phyloP scores from a whole-genome alignment of 2,797 vertebrate species.

The Lacerta agilis region DNA sequence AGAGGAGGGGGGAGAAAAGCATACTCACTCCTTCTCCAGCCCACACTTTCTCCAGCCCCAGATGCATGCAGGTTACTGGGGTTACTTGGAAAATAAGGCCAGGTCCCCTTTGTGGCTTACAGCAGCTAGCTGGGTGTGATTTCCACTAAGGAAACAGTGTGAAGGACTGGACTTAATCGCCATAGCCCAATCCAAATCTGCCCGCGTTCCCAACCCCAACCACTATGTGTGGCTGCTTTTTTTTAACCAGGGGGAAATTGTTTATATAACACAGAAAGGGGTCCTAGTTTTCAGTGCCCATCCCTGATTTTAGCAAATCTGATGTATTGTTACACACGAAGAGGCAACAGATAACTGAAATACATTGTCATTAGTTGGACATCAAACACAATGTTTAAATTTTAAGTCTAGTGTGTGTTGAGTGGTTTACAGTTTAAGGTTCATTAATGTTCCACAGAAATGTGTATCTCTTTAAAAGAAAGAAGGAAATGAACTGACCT shows the following conservation, averaged over 20 bases:
- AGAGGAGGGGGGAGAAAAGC: neutral
- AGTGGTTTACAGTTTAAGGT: no score
- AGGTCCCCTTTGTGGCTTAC: neutral
- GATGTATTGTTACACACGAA: neutral
- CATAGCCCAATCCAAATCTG: neutral
- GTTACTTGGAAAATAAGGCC: no score
- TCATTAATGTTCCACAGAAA: no score
- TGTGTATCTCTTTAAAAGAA: no score
- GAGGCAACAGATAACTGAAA: neutral
- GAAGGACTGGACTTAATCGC: neutral
- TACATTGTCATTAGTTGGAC: neutral
- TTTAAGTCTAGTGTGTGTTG: neutral
- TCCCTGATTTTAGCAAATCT: neutral
- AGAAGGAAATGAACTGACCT: no score
- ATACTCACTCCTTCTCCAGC: neutral
- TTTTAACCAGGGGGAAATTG: neutral
- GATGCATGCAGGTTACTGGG: neutral
- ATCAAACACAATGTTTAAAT: neutral
- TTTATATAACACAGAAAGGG: neutral
- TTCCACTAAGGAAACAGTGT: neutral
- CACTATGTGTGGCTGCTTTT: neutral
- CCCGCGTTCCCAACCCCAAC: neutral
- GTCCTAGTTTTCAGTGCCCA: neutral
- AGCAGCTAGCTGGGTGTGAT: neutral
- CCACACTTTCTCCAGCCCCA: no score